Evolutionary conservation across 2,113 vertebrate species (phyloP), one percentile per base, ranked within the genome.

Genomic region (Heloderma charlesbogerti): DNA sequence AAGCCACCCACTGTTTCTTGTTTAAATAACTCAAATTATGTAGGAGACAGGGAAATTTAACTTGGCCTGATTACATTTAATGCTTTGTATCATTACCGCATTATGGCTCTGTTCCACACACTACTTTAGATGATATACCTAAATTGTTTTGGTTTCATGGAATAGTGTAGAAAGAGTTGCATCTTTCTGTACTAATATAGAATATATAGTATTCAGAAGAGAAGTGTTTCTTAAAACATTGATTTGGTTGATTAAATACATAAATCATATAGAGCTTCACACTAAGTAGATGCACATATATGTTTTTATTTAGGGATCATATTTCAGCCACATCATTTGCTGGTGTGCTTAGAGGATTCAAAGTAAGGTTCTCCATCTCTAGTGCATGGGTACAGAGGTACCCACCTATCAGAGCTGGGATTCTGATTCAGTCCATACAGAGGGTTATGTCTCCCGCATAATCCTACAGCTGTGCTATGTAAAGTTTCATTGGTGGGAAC

Each of bases 1-100:
- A 34, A 51, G 37, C 74, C 37, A 79, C 18, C 60, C 63, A 37
- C 60, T 94, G 63, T 60, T 89, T 25, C 1, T 43, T 84, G 83
- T 20, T 3, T 74, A 88, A 79, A 27, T 45, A 78, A 94, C 60
- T 84, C 8, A 43, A 84, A 29, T 74, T 83, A 16, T 66, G 29
- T 54, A 81, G 48, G 57, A n/a, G 77, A 79, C 77, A 79, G 54
- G 80, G 54, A 37, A 82, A 82, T 20, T 60, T 82, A 82, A 82
- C 80, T 82, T 60, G n/a, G 25, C 54, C 34, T 82, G 51, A 60
- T 60, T 82, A 60, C 80, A 82, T 82, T 82, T 82, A 60, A 82
- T 60, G 80, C 51, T 57, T 82, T 18, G 34, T 60, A 84, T 63
- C 57, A 66, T 60, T 66, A 63, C 57, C 37, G 25, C 37, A n/a